Evolutionary conservation across 1,140 invertebrate species (phyloP).

Genomic region (Ooceraea biroi): DNA sequence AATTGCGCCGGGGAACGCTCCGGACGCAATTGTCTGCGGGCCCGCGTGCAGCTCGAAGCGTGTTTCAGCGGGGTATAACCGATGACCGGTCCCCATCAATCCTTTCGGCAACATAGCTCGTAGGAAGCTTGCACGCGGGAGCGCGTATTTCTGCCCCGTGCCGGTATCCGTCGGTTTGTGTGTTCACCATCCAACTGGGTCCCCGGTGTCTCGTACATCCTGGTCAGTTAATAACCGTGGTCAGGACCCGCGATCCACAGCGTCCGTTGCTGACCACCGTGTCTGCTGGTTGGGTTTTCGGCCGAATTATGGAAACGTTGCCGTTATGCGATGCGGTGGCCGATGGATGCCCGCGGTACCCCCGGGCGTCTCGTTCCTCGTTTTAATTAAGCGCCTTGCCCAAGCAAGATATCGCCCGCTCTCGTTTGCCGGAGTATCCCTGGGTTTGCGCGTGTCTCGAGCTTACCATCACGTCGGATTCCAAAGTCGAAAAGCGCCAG

Average conservation of each 20-base stretch:
- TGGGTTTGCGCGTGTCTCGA: background rate
- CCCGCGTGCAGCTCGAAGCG: conserved; percentile 53
- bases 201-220: conserved; percentile 84
- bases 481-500: background rate
- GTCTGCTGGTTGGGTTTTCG: conserved; percentile 73
- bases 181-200: conserved; percentile 72
- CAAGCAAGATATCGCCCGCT: conserved; percentile 55
- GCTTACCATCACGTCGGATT: conserved; percentile 14
- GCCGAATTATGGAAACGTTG: conserved; percentile 79
- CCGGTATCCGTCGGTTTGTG: conserved; percentile 67
- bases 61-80: conserved; percentile 55
- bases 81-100: conserved; percentile 76
- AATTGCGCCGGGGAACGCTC: conserved; percentile 55
- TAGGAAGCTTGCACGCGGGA: conserved; percentile 65
- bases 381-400: conserved; percentile 82
- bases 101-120: conserved; percentile 81
- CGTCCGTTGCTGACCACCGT: conserved; percentile 68
- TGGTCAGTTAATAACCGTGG: conserved; percentile 83
- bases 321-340: conserved; percentile 78
- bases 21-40: conserved; percentile 59
- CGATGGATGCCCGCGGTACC: conserved; percentile 73
- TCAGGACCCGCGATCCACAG: conserved; percentile 71
- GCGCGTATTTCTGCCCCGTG: conserved; percentile 40
- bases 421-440: conserved; percentile 35
- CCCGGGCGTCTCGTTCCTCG: conserved; percentile 79